Evolutionary conservation across 2,888 invertebrate species (phyloP).

Genomic region (Orchesella flavescens): DNA sequence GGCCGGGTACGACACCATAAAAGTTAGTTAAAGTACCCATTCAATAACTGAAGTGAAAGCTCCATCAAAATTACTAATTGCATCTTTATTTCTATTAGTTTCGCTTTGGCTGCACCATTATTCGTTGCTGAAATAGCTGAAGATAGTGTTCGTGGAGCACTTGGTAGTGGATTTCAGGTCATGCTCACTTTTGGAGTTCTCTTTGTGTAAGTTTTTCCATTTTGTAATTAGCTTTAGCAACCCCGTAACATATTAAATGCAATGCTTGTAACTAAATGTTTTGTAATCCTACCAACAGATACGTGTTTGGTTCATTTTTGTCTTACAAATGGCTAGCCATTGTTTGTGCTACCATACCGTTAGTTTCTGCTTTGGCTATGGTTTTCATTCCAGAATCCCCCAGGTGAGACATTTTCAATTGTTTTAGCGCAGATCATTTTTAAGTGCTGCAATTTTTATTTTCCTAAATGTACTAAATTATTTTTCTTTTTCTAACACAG

Average conservation of each 20-base stretch:
- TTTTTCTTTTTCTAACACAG: not conserved
- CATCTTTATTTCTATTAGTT: constrained; percentile 6
- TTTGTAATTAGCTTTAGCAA: not conserved
- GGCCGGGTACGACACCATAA: constrained; percentile 50
- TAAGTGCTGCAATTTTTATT: no score
- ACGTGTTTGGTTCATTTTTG: constrained; percentile 82
- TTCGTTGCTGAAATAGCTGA: constrained; percentile 88
- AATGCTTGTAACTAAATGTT: not conserved
- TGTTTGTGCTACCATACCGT: constrained; percentile 80
- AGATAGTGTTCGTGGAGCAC: constrained; percentile 85
- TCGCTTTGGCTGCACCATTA: constrained; percentile 88
- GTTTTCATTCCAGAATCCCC: constrained; percentile 86
- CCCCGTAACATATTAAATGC: not conserved
- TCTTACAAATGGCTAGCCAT: constrained; percentile 80
- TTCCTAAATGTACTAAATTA: not conserved
- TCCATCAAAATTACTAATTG: no score
- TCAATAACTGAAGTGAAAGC: no score
- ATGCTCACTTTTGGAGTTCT: constrained; percentile 77
- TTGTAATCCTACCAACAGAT: constrained; percentile 76
- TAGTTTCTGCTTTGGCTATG: constrained; percentile 83
- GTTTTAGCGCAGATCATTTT: no score
- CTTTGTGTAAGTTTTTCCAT: constrained; percentile 66
- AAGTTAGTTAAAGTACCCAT: no score
- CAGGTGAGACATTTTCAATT: constrained; percentile 75
- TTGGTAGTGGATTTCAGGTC: constrained; percentile 91